Evolutionary conservation across 2,113 vertebrate species (phyloP).

Genomic region (Sorex fumeus): DNA sequence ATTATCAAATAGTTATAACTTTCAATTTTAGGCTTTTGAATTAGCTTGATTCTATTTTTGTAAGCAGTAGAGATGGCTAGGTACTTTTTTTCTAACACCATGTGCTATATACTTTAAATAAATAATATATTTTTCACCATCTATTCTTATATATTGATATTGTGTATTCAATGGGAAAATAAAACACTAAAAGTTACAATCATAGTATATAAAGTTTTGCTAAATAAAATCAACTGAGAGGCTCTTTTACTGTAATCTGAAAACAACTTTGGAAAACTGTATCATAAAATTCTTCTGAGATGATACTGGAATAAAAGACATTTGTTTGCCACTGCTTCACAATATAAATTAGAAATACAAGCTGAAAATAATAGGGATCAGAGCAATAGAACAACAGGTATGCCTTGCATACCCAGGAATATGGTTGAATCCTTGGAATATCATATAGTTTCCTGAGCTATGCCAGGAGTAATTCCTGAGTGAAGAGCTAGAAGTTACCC

Average conservation of each 20-base stretch:
- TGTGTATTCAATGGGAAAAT: background rate
- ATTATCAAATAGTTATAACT: background rate
- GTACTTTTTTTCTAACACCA: background rate
- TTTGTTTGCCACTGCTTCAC: background rate
- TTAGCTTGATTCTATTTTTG: slow-evolving; percentile 39
- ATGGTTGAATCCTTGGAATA: too few relatives aligned
- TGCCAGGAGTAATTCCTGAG: too few relatives aligned
- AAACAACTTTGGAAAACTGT: background rate
- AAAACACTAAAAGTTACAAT: background rate
- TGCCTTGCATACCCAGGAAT: too few relatives aligned
- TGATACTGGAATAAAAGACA: slow-evolving; percentile 5
- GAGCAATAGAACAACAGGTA: too few relatives aligned
- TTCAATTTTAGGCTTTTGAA: background rate
- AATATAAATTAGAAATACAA: background rate
- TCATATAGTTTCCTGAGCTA: too few relatives aligned
- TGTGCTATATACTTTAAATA: background rate
- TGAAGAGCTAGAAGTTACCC: too few relatives aligned
- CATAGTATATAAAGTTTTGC: background rate
- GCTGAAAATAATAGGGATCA: too few relatives aligned
- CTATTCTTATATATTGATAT: background rate
- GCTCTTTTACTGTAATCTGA: background rate
- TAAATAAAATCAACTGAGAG: background rate
- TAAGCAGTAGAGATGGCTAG: background rate
- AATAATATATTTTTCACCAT: background rate
- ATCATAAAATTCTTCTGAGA: background rate